Conservation (phyloP, 2,797 vertebrate genomes). For the Loriculus beryllinus region DNA sequence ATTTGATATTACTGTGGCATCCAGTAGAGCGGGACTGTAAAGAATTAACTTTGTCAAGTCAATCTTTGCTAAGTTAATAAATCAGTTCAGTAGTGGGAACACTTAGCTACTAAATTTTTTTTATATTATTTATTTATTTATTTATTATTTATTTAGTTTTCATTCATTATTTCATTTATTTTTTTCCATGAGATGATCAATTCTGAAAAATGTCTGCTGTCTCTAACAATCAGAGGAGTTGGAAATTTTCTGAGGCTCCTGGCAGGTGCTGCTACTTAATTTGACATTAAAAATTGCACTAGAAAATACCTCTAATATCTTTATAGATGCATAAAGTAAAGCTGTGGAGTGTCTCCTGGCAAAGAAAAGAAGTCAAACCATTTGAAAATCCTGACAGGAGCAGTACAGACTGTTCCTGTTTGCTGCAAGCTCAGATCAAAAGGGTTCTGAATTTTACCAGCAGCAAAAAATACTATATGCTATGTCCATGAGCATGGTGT, state of each 20-base stretch:
- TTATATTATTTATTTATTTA: background rate
- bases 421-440: background rate
- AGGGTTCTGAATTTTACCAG: background rate
- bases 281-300: background rate
- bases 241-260: background rate
- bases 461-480: background rate
- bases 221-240: background rate
- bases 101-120: background rate
- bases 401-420: background rate
- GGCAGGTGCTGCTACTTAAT: background rate
- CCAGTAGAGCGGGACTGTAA: background rate
- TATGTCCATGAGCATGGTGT: background rate
- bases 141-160: background rate
- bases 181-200: background rate
- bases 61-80: background rate
- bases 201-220: background rate
- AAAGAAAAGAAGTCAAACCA: background rate
- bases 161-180: background rate
- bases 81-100: background rate
- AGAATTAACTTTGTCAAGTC: background rate
- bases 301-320: background rate
- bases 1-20: background rate
- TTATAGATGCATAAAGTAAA: background rate
- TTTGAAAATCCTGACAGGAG: background rate
- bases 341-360: background rate